Evolutionary conservation across 2,113 vertebrate genomes (phyloP), one percentile per base, ranked within the genome.

Genomic region (Salvelinus fontinalis): DNA sequence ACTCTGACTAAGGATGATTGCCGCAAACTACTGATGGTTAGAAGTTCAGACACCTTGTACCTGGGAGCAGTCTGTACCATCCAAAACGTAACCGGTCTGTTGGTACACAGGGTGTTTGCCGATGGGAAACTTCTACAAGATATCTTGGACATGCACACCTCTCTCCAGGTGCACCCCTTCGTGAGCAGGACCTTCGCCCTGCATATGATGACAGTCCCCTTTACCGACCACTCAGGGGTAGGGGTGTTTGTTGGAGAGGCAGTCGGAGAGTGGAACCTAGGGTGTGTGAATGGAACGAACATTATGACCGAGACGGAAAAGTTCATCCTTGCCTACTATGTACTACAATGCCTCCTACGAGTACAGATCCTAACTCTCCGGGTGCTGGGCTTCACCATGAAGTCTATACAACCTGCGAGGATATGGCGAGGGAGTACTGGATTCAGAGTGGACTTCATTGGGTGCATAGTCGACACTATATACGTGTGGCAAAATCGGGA

Each of bases 381-480:
- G 18, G 67, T 68, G 2, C 29, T 68, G 29, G 67, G 29, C 34
- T 68, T 68, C 67, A 6, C 67, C 34, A 68, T 39, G 67, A 68
- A 68, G 67, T 68, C 14, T 44, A 68, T 68, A 68, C 67, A 68
- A 68, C 67, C 67, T 9, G 67, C 67, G 12, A 24, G 67, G 29
- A 68, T 68, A 68, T 68, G 67, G 67, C 34, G 20, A 68, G 34
- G 14, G 67, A 12, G 31, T 4, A 20, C 27, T 31, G 67, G 67
- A 68, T 34, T 68, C n/a, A 59, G 57, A 59, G 57, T 59, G 14
- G 57, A 59, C 57, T 59, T 59, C 4, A n/a, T 59, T 7, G 57
- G 13, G 14, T 59, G 57, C 57, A 2, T 59, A 12, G 16, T 18
- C 13, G 57, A 59, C 3, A 59, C 31, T 31, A 12, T 68, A 31